These are phyloP conservation scores for Perccottus glenii DNA, from an alignment of 2,113 vertebrate species.

Conservation along the genomic window DNA sequence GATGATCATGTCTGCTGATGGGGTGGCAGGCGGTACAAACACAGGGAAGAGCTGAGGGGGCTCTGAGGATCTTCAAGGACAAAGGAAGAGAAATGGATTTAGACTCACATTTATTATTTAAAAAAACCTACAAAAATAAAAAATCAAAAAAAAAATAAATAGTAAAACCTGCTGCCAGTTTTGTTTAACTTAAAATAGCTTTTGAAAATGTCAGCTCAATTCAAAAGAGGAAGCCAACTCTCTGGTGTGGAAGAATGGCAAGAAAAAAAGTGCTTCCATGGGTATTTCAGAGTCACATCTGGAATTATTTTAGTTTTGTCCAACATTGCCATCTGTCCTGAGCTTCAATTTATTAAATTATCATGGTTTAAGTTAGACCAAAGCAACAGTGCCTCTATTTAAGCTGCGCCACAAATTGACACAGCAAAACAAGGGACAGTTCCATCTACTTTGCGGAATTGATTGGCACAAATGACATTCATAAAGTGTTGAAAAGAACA, in stretches of 20 bases:
- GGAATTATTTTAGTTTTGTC: conserved; percentile 24
- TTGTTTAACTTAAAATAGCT: not conserved
- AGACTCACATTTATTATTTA: not conserved
- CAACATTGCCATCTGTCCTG: not conserved
- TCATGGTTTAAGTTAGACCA: conserved; percentile 27
- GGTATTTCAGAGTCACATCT: conserved; percentile 13
- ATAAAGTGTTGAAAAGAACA: not conserved
- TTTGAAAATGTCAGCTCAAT: not conserved
- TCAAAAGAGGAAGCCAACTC: conserved; percentile 8
- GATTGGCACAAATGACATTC: not conserved
- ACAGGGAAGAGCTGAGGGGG: conserved; percentile 7
- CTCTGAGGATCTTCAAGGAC: conserved; percentile 46
- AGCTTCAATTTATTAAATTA: conserved; percentile 32
- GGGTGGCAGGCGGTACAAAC: not conserved
- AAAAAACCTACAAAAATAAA: not conserved
- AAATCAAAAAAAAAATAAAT: not conserved
- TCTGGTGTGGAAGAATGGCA: not conserved
- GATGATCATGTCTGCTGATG: conserved; percentile 82
- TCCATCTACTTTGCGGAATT: conserved; percentile 12
- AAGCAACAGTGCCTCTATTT: conserved; percentile 44
- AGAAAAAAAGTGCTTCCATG: conserved; percentile 4
- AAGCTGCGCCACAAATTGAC: conserved; percentile 38
- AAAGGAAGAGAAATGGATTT: not conserved
- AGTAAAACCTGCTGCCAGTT: too few species aligned
- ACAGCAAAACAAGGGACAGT: conserved; percentile 4